Evolutionary conservation across 2,888 invertebrate genomes (phyloP).

Genomic region (Catocala sponsa): DNA sequence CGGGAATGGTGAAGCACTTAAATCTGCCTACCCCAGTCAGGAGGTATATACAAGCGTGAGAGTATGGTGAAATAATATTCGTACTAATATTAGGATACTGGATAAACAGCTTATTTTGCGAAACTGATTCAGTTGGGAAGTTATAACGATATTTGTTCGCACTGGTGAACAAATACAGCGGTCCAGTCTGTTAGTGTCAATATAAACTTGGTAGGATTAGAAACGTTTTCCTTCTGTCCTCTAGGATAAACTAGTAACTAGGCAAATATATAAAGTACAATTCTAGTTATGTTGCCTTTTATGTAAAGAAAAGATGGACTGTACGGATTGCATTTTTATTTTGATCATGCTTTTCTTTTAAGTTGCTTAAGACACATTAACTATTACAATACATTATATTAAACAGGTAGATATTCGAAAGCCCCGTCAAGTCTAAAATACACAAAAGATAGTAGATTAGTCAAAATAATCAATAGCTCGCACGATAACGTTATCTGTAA

Average conservation of each 20-base stretch:
- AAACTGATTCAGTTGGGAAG: background rate
- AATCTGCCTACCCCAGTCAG: too few species aligned
- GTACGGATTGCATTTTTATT: too few species aligned
- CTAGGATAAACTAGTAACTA: background rate
- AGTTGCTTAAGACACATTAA: too few species aligned
- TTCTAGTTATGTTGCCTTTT: too few species aligned
- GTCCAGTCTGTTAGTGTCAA: constrained; percentile 1
- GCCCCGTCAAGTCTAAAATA: constrained; percentile 40
- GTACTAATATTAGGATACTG: too few species aligned
- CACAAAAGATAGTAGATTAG: constrained; percentile 61
- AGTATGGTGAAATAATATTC: too few species aligned
- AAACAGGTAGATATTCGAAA: constrained; percentile 22
- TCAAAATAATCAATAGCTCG: constrained; percentile 74
- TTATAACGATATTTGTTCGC: constrained; percentile 13
- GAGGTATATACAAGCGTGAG: too few species aligned
- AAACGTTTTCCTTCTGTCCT: constrained; percentile 6
- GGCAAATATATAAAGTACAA: background rate
- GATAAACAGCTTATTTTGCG: background rate
- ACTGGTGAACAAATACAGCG: constrained; percentile 4
- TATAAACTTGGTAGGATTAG: constrained; percentile 12
- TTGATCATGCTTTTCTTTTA: too few species aligned
- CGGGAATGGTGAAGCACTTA: too few species aligned
- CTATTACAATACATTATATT: too few species aligned
- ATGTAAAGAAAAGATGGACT: too few species aligned
- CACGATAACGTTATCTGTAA: constrained; percentile 68